Evolutionary conservation across 1,140 invertebrate species (phyloP).

Genomic region (Drosophila punjabiensis): DNA sequence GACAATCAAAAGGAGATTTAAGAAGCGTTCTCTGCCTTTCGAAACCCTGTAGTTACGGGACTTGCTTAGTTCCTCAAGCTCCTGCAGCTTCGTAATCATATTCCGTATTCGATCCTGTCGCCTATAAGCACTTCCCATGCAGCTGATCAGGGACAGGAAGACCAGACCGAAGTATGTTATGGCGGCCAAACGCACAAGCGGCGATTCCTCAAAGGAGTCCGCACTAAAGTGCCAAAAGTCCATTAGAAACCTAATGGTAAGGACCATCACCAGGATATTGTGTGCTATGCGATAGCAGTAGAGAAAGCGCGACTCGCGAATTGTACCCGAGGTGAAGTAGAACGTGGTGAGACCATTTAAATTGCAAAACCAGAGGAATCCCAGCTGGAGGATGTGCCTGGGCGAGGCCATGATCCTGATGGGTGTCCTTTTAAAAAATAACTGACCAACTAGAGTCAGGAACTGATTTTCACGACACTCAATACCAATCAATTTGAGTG

Average conservation of each 20-base stretch:
- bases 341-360: conserved; percentile 18
- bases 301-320: conserved; percentile 5
- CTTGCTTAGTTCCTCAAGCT: conserved; percentile 6
- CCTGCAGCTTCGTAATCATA: conserved; percentile 17
- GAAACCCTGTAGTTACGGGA: neutral
- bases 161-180: conserved; percentile 2
- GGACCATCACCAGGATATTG: conserved; percentile 13
- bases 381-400: conserved; percentile 7
- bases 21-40: neutral
- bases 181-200: conserved; percentile 16
- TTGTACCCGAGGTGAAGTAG: conserved; percentile 4
- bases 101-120: conserved; percentile 30
- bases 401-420: conserved; percentile 8
- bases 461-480: neutral
- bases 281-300: conserved; percentile 16
- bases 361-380: conserved; percentile 24
- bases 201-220: conserved; percentile 3
- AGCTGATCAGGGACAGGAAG: conserved; percentile 10
- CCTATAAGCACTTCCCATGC: conserved; percentile 15
- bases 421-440: neutral
- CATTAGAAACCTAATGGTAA: conserved; percentile 23
- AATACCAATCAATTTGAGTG: neutral
- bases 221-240: conserved; percentile 37
- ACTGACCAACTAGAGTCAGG: neutral
- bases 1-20: neutral